Base-by-base conservation (phyloP, 2,888 invertebrate species). In the Lycophotia porphyrea region DNA sequence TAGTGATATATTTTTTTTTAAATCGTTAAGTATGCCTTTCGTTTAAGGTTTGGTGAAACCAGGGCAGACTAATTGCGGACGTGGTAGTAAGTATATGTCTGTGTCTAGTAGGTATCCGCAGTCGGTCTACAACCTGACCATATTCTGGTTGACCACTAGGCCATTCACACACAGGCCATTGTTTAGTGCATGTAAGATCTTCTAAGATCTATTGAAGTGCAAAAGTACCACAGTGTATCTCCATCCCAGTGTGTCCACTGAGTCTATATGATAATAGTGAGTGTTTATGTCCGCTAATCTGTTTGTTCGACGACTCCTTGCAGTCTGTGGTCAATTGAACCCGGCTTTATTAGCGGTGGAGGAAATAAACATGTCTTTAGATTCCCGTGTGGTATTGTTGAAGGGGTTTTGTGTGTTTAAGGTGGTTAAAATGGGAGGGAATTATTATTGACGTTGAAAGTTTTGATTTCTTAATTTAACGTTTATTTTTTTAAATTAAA, bases 221-320 rank as follows among this genome's bases (percentile, higher is more conserved):
- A 71, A 55, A 18, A 63, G 47, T 11, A 24, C 2, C 39, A 39
- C 44, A 71, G n/a, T 3, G 13, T 64, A 27, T 47, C 34, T 58
- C 24, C 39, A 11, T 34, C 21, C 11, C 74, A 44, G 55, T 55
- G n/a, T 63, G 55, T 60, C 75, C 42, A 60, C 27, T 52, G 42
- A 65, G n/a, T 81, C 81, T 78, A 75, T 75, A 78, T 60, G 60
- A 65, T 65, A 81, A 78, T 81, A 61, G 60, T 75, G 42, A 11
- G 65, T 66, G 58, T 78, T 81, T 74, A 81, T 81, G 77, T 81
- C 64, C 47, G 36, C 75, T 78, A 81, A 78, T 78, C 78, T 81
- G 60, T 78, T 78, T 60, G 81, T 74, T 27, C 65, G 52, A 52
- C 31, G 63, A 42, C 64, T 81, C 39, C 63, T 81, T 18, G 64